Evolutionary conservation across 2,797 vertebrate species (phyloP), one percentile per base, ranked within the genome.

Genomic region (Choloepus didactylus): DNA sequence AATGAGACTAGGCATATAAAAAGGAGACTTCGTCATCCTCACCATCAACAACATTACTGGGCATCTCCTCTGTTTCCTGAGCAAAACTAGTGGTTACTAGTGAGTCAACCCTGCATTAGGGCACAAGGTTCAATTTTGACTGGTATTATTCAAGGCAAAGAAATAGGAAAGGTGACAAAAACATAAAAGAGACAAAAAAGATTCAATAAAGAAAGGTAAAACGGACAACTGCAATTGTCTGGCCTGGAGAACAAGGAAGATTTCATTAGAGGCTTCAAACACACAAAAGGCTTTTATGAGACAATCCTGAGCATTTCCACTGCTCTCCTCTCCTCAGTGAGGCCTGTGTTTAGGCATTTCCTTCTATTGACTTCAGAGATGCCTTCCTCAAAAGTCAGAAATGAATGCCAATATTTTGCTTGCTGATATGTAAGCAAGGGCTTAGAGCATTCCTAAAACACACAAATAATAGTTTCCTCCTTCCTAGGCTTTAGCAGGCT

Each of bases 371-470:
- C 98, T 98, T 97, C 97, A 97, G 97, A 98, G 90, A 95, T 91
- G 89, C 76, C 89, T 96, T 95, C 81, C 82, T 93, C 60, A 35
- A 35, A 15, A 95, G 93, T 97, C 93, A 98, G 97, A 82, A 96
- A 97, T 97, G 97, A 98, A 97, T 97, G 97, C 97, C 98, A 98
- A 98, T 98, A 98, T 98, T 98, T 98, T 98, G 97, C 97, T 97
- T 98, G 97, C 97, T 97, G 96, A 97, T 97, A 97, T 91, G 92
- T 97, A 98, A 98, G 98, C 97, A 98, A 97, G 96, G 96, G 97
- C 96, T 98, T 97, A 98, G 6, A 21, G 97, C 96, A 97, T 97
- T 98, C 97, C 97, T 97, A 89, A 97, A 97, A 96, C 97, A 97
- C 96, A 14, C 29, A 93, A 96, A 97, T 96, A 97, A 95, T 97